A percentile compares a stretch with the other conserved stretches of the same genome.
Conservation (phyloP, 2,888 invertebrate species). For the Rhagonycha lutea region DNA sequence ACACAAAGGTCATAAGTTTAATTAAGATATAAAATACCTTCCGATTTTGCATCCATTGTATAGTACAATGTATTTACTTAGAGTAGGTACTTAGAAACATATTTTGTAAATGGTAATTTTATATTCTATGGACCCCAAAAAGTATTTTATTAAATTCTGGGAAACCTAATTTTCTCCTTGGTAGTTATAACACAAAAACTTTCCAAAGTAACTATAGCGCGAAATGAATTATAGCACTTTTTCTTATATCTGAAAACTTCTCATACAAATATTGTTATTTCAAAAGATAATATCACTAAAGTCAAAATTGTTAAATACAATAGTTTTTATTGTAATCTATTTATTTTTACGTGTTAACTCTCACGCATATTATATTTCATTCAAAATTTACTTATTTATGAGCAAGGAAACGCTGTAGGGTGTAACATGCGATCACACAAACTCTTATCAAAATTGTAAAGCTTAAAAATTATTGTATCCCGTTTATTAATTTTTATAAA, state of each 20-base stretch:
- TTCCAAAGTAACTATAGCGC: neutral
- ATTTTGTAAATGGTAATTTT: neutral
- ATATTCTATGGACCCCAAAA: neutral
- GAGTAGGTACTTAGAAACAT: no score
- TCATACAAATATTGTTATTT: neutral
- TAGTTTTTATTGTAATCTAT: neutral
- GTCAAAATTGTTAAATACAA: neutral
- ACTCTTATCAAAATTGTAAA: neutral
- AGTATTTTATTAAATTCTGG: neutral
- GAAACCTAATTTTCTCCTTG: neutral
- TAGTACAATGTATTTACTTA: no score
- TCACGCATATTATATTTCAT: neutral
- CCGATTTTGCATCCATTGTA: no score
- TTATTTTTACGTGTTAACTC: neutral
- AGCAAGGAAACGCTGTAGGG: neutral
- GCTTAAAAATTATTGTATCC: neutral
- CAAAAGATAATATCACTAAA: neutral
- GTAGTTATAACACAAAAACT: neutral
- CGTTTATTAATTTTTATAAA: neutral
- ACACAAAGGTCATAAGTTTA: no score
- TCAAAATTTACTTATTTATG: neutral
- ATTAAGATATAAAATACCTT: no score
- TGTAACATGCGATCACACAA: neutral
- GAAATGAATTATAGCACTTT: neutral
- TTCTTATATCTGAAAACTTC: neutral